phyloP scores from a whole-genome alignment of 2,888 invertebrate genomes.

The Sialis lutaria region DNA sequence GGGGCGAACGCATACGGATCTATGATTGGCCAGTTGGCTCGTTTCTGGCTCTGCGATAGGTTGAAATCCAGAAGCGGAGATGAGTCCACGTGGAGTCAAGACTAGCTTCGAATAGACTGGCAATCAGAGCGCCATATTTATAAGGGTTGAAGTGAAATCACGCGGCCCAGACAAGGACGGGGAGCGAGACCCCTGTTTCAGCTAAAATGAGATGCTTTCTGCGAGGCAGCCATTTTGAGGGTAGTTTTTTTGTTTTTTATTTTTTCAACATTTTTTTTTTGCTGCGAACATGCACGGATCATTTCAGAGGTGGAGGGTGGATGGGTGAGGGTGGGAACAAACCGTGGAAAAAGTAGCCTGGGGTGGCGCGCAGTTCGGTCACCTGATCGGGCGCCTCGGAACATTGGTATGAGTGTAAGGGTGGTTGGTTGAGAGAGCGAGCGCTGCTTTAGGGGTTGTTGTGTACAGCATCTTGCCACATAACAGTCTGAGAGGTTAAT shows the following conservation, averaged over 20 bases:
- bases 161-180: constrained; percentile 29
- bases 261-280: constrained; percentile 31
- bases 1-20: constrained; percentile 10
- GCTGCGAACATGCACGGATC: constrained; percentile 27
- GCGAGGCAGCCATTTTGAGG: constrained; percentile 56
- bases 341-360: constrained; percentile 19
- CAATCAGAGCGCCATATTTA: constrained; percentile 34
- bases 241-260: constrained; percentile 41
- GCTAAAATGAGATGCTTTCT: constrained; percentile 32
- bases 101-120: constrained; percentile 28
- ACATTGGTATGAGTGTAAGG: constrained; percentile 2
- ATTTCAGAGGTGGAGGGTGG: constrained; percentile 23
- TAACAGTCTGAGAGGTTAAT: too few relatives aligned
- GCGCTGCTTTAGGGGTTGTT: too few relatives aligned
- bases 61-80: neutral
- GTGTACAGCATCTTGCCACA: too few relatives aligned
- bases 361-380: constrained; percentile 7
- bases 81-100: constrained; percentile 24
- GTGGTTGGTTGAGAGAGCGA: neutral
- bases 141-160: constrained; percentile 30
- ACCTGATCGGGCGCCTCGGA: constrained; percentile 1
- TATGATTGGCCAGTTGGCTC: constrained; percentile 10
- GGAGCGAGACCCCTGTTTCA: constrained; percentile 25
- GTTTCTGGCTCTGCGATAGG: neutral
- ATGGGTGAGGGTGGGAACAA: constrained; percentile 17